These are phyloP conservation scores for Phyllotreta striolata DNA, from an alignment of 2,888 invertebrate species.

Conservation along the genomic window DNA sequence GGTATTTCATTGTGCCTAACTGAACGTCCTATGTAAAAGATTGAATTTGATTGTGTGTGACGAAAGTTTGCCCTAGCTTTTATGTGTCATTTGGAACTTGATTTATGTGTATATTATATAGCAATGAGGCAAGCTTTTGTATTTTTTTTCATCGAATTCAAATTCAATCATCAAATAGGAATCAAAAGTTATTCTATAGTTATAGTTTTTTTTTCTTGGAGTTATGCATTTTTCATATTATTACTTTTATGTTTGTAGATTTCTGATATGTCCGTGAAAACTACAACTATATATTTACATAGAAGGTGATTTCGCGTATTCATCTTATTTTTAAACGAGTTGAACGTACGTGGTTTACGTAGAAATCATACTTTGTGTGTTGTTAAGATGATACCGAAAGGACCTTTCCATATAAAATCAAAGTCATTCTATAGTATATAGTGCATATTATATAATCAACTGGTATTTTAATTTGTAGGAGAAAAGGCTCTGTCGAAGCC, in stretches of 20 bases:
- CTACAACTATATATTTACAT: slow-evolving; percentile 34
- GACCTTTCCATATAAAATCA: slow-evolving; percentile 48
- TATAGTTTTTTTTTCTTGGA: slow-evolving; percentile 50
- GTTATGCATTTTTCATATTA: slow-evolving; percentile 34
- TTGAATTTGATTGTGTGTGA: slow-evolving; percentile 33
- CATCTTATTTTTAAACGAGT: background rate
- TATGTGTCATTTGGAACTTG: slow-evolving; percentile 11
- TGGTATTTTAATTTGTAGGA: slow-evolving; percentile 47
- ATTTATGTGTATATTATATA: slow-evolving; percentile 21
- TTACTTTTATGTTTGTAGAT: slow-evolving; percentile 36
- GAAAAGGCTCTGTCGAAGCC: slow-evolving; percentile 16
- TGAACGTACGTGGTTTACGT: background rate
- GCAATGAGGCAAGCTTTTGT: slow-evolving; percentile 34
- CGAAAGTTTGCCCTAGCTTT: slow-evolving; percentile 32
- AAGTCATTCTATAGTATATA: slow-evolving; percentile 52
- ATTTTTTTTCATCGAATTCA: slow-evolving; percentile 35
- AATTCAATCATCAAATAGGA: slow-evolving; percentile 51
- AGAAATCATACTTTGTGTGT: slow-evolving; percentile 10
- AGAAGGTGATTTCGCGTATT: slow-evolving; percentile 26
- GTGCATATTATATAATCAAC: slow-evolving; percentile 51
- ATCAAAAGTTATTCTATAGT: slow-evolving; percentile 55
- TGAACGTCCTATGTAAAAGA: slow-evolving; percentile 32
- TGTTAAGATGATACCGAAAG: slow-evolving; percentile 13
- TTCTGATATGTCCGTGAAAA: slow-evolving; percentile 35
- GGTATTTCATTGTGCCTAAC: slow-evolving; percentile 43